A percentile compares a stretch with the other conserved stretches of the same genome.
phyloP scores from a whole-genome alignment of 2,797 vertebrate genomes.

The Channa striata region DNA sequence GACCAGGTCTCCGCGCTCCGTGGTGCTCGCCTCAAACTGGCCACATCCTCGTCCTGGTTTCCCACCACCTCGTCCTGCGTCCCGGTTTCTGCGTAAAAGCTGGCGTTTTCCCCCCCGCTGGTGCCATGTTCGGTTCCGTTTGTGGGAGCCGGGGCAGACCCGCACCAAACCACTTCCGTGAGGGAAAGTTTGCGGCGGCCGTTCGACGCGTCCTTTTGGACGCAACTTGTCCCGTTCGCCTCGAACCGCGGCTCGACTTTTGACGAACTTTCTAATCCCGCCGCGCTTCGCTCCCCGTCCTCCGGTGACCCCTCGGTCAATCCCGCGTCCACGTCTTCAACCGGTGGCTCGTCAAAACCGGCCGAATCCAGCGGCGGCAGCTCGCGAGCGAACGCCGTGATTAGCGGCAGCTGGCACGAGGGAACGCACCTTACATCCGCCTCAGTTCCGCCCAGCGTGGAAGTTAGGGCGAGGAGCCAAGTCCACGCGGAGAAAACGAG shows the following conservation, averaged over 20 bases:
- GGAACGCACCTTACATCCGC: constrained; percentile 86
- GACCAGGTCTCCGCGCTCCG: constrained; percentile 77
- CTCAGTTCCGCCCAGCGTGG: constrained; percentile 77
- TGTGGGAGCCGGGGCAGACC: background rate
- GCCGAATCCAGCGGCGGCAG: constrained; percentile 52
- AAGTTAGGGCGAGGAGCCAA: constrained; percentile 77
- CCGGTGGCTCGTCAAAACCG: constrained; percentile 51
- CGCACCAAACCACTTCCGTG: constrained; percentile 12
- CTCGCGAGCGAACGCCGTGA: constrained; percentile 54
- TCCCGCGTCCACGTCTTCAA: constrained; percentile 60
- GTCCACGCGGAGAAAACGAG: constrained; percentile 72
- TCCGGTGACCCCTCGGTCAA: constrained; percentile 49
- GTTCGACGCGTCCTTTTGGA: constrained; percentile 32
- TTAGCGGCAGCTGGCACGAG: constrained; percentile 75
- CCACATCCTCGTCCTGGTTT: constrained; percentile 33
- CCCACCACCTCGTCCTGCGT: constrained; percentile 14
- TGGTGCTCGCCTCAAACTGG: constrained; percentile 54
- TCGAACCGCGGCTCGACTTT: constrained; percentile 42
- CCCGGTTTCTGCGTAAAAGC: constrained; percentile 19
- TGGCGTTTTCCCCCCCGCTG: background rate
- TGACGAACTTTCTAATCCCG: constrained; percentile 73
- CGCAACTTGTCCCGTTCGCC: constrained; percentile 41
- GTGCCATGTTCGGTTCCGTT: constrained; percentile 28
- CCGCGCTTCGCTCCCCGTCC: constrained; percentile 32
- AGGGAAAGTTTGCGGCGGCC: constrained; percentile 67